These are phyloP conservation scores for Campylomormyrus tamandua DNA, from an alignment of 2,113 vertebrate species.

Conservation along the genomic window DNA sequence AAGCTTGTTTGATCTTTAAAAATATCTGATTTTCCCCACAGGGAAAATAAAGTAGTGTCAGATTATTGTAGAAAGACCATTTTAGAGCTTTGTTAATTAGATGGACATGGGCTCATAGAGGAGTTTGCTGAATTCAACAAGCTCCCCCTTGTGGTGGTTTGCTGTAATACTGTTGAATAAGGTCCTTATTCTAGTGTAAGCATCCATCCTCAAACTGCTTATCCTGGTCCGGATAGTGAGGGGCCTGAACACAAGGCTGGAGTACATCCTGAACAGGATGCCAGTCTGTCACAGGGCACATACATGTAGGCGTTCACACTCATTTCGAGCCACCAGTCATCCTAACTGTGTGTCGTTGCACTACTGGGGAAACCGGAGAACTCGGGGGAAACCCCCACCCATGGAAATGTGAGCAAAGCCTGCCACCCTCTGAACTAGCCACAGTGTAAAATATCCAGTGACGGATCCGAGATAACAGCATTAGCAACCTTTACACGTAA, in stretches of 20 bases:
- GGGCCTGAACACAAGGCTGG: not conserved
- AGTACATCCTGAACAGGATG: not conserved
- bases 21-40: not conserved
- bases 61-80: not conserved
- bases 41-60: not conserved
- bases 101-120: not conserved
- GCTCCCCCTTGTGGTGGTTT: not conserved
- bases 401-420: not conserved
- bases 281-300: not conserved
- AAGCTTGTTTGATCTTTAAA: not conserved
- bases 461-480: not conserved
- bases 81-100: not conserved
- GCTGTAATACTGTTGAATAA: not conserved
- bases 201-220: not conserved
- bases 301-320: not conserved
- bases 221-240: not conserved
- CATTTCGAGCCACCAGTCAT: not conserved
- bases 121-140: not conserved
- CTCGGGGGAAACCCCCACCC: not conserved
- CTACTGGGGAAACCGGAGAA: not conserved
- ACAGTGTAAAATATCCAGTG: not conserved
- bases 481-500: not conserved
- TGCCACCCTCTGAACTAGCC: not conserved
- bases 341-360: not conserved
- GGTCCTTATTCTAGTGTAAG: not conserved